Evolutionary conservation across 1,140 invertebrate genomes (phyloP), one percentile per base, ranked within the genome.

Genomic region (Paralvinella palmiformis): DNA sequence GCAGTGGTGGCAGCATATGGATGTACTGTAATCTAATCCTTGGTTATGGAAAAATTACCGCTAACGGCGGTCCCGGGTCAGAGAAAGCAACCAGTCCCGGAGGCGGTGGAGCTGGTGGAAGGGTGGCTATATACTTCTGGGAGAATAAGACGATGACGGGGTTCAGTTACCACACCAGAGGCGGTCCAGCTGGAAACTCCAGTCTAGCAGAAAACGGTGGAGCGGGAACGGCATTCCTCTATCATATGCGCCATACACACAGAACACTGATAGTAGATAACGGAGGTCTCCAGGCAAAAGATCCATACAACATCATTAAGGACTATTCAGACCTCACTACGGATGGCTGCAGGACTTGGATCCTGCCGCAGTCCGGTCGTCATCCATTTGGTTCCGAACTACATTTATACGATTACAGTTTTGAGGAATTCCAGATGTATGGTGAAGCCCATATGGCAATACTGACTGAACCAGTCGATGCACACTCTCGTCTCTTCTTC

Each of bases 341-440:
- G 24, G 73, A 75, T 45, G 69, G 69, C 15, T 71, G 70, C 61
- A 62, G 73, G 2, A 71, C 73, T 13, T 75, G 73, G 73, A 72
- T 75, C 48, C 31, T 71, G 20, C 73, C 71, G 2, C 62, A 68
- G 37, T 75, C 73, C 10, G 73, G 72, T 10, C 59, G 55, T n/a
- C 71, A 75, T 63, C 66, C 41, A 6, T 72, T 75, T 63, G 73
- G 71, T n/a, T 64, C 64, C 29, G 64, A 66, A 20, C 65, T 63
- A 35, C 55, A 57, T 32, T 24, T 57, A 6, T 70, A 68, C 56
- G 63, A 65, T 4, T 75, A 71, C 59, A 64, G 63, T 27, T 75
- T 75, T 62, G 62, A 75, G 53, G 73, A 75, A 57, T 59, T 75
- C 15, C 73, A 73, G 41, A 73, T 75, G 35, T 75, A 73, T 59